A percentile compares a stretch with the other conserved stretches of the same genome.
Evolutionary conservation across 2,888 invertebrate genomes (phyloP).

Genomic region (Chelonus formosanus): DNA sequence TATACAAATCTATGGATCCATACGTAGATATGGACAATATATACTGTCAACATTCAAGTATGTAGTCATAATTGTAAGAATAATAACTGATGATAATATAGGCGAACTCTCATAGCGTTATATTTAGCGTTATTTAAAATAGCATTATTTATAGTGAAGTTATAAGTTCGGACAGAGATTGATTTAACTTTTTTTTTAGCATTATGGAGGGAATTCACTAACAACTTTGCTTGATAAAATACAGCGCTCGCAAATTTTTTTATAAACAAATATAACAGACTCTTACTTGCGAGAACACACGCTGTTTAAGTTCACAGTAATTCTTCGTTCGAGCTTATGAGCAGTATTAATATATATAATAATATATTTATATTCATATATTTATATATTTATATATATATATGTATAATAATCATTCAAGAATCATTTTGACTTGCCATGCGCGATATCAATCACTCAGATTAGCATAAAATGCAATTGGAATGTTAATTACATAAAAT

Average conservation of each 20-base stretch:
- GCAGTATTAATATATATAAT: slow-evolving; percentile 15
- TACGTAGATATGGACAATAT: slow-evolving; percentile 19
- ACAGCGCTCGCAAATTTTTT: slow-evolving; percentile 49
- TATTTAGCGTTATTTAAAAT: slow-evolving; percentile 64
- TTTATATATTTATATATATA: too few relatives aligned
- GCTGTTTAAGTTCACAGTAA: slow-evolving; percentile 36
- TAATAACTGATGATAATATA: slow-evolving; percentile 44
- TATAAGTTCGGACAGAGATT: slow-evolving; percentile 62
- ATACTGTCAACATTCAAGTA: slow-evolving; percentile 24
- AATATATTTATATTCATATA: neutral
- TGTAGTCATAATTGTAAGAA: slow-evolving; percentile 47
- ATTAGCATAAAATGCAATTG: slow-evolving; percentile 9
- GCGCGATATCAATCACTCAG: too few relatives aligned
- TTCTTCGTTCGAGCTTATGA: slow-evolving; percentile 36
- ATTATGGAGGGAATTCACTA: slow-evolving; percentile 65
- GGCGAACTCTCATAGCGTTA: slow-evolving; percentile 58
- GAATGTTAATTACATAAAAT: slow-evolving; percentile 10
- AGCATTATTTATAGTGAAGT: slow-evolving; percentile 58
- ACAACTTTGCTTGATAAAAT: slow-evolving; percentile 56
- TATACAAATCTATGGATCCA: slow-evolving; percentile 58
- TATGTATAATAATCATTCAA: too few relatives aligned
- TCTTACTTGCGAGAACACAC: slow-evolving; percentile 37
- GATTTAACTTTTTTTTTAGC: slow-evolving; percentile 54
- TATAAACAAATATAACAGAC: slow-evolving; percentile 64
- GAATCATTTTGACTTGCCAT: too few relatives aligned